Base-by-base conservation (phyloP, 2,797 vertebrate genomes). In the Silurus lanzhouensis region DNA sequence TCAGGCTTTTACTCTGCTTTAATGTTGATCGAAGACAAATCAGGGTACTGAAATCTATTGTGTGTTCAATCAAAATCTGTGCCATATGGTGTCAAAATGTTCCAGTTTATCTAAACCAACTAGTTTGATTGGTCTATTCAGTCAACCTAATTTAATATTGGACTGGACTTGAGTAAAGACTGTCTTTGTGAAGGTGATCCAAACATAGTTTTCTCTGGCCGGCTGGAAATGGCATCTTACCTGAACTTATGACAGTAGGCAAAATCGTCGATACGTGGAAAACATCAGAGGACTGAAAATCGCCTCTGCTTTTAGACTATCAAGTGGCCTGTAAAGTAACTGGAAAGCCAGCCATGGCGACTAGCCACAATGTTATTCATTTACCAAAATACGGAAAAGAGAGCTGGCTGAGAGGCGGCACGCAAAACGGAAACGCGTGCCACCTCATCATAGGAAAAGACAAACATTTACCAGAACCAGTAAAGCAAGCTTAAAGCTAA, bases 401-500 rank as follows among this genome's bases (percentile, higher is more conserved):
- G 48, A 31, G 52, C 17, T 66, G 75, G 20, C 9, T n/a, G 17
- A 6, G 7, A 14, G 55, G 64, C 66, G 12, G 10, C n/a, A 6
- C 17, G 31, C 10, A 20, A 72, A n/a, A 9, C 1, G n/a, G 82
- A 58, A 46, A 25, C 9, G 31, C 14, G 44, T 31, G 60, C 61
- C 82, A 83, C 44, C 12, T 72, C 82, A 78, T 46, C 66, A 67
- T 57, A 70, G 10, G 19, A 9, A 76, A 46, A 61, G 3, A 60
- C 3, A n/a, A 27, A 31, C 46, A 20, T 67, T 80, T 57, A 86
- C 20, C 22, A 70, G 15, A 46, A 61, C 13, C 13, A 52, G 75
- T 61, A 7, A n/a, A 86, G 19, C 64, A 12, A 86, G 81, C 68
- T 71, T 12, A n/a, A 46, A 79, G 88, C 89, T 84, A 90, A 78